A percentile compares a stretch with the other conserved stretches of the same genome.
These are phyloP conservation scores for Battus philenor DNA, from an alignment of 1,140 invertebrate genomes.

Conservation along the genomic window DNA sequence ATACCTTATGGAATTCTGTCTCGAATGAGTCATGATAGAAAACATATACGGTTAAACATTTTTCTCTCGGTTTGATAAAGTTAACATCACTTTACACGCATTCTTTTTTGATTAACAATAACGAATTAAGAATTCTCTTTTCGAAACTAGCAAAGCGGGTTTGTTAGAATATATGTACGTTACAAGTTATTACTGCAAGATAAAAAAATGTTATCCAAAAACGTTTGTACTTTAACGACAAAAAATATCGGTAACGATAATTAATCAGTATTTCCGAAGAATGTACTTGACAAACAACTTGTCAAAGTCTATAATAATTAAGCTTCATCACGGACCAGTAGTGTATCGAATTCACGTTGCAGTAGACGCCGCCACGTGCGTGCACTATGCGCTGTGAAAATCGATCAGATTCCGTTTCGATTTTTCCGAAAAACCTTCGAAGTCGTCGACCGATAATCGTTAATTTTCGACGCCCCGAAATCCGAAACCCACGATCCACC, in stretches of 20 bases:
- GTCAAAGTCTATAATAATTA: conserved; percentile 23
- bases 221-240: no score
- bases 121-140: no score
- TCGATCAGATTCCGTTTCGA: conserved; percentile 46
- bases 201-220: no score
- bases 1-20: conserved; percentile 4
- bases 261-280: conserved; percentile 12
- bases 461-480: conserved; percentile 51
- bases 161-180: no score
- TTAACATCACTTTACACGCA: no score
- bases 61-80: no score
- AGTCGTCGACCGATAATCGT: conserved; percentile 61
- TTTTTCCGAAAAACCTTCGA: conserved; percentile 53
- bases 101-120: no score
- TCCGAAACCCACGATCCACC: conserved; percentile 64
- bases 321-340: conserved; percentile 33
- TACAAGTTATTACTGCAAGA: no score
- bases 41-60: no score
- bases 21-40: neutral
- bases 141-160: no score
- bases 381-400: conserved; percentile 69
- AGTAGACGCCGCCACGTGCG: conserved; percentile 51
- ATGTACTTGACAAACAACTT: conserved; percentile 24
- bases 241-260: conserved; percentile 10
- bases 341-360: conserved; percentile 40